Evolutionary conservation across 1,140 invertebrate genomes (phyloP), one percentile per base, ranked within the genome.

Genomic region (Aporrectodea caliginosa): DNA sequence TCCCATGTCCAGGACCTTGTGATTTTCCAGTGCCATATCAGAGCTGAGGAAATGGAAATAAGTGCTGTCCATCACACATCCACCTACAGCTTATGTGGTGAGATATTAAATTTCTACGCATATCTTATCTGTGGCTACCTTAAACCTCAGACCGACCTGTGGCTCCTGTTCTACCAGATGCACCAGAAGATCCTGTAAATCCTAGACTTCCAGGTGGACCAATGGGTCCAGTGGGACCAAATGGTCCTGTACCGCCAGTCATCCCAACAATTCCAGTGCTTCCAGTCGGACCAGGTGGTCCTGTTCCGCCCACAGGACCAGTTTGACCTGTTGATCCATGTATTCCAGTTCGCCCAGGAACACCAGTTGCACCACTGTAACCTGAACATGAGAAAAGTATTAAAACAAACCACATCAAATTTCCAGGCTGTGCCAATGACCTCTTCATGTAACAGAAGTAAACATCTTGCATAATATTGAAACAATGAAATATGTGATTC

Each of bases 331-430:
- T 83, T 77, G 81, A 76, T 58, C 82, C 82, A 72, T 84, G 84
- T 33, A 80, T 82, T 68, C 87, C 76, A 82, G 84, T 82, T 84
- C 82, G 85, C 84, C 31, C 93, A 94, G 87, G 89, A 91, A 70
- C 88, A 94, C 75, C 69, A 58, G 76, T 69, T 27, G 78, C 70
- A 31, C 79, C 79, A 30, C 29, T 35, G 29, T 27, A 1, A 69
- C 79, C 79, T 30, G 35, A n/a, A n/a, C n/a, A n/a, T n/a, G n/a
- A n/a, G 68, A 30, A 58, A 69, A 71, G 74, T 75, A 29, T 32
- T 22, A 2, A 16, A 16, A 1, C 75, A 32, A 16, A 27, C 29
- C 27, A 16, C 94, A 94, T 82, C 95, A 94, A 87, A 87, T 89
- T 74, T 89, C 90, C 32, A 78, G 93, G 16, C 89, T 93, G 69